Evolutionary conservation across 2,888 invertebrate species (phyloP).

Genomic region (Branchipolynoe longqiensis): DNA sequence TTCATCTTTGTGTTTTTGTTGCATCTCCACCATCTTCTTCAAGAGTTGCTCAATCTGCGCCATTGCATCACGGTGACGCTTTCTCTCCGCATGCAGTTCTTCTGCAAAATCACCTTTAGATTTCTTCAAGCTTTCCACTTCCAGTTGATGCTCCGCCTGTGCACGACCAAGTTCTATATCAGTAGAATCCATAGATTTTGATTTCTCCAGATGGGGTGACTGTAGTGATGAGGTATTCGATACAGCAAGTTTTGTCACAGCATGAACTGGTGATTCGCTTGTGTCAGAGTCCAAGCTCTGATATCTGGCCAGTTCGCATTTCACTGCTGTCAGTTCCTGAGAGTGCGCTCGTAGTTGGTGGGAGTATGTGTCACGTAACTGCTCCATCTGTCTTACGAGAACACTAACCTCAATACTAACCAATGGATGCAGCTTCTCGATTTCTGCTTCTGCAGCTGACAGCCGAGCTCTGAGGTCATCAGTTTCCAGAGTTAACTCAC

Average conservation of each 20-base stretch:
- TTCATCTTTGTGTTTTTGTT: conserved; percentile 37
- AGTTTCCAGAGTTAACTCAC: background rate
- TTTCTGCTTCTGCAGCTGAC: conserved; percentile 11
- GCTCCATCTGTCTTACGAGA: conserved; percentile 24
- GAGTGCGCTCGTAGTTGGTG: background rate
- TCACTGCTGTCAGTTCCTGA: conserved; percentile 35
- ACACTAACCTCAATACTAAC: conserved; percentile 41
- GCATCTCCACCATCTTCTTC: conserved; percentile 45
- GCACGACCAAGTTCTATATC: conserved; percentile 22
- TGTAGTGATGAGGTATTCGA: background rate
- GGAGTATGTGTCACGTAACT: conserved; percentile 12
- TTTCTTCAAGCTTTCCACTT: conserved; percentile 39
- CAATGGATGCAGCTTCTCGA: conserved; percentile 2
- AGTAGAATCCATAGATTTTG: background rate
- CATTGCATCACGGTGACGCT: conserved; percentile 48
- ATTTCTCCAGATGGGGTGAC: background rate
- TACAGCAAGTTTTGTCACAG: background rate
- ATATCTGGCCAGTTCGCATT: conserved; percentile 37
- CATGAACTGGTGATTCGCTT: conserved; percentile 40
- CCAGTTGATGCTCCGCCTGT: conserved; percentile 41
- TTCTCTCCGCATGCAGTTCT: conserved; percentile 18
- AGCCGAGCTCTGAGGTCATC: background rate
- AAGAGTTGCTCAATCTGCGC: conserved; percentile 39
- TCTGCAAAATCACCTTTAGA: conserved; percentile 12
- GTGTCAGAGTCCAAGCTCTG: conserved; percentile 40